Percentiles rank a stretch among this genome's conserved stretches.
Evolutionary conservation across 2,888 invertebrate species (phyloP).

Genomic region (Rhorus exstirpatorius): DNA sequence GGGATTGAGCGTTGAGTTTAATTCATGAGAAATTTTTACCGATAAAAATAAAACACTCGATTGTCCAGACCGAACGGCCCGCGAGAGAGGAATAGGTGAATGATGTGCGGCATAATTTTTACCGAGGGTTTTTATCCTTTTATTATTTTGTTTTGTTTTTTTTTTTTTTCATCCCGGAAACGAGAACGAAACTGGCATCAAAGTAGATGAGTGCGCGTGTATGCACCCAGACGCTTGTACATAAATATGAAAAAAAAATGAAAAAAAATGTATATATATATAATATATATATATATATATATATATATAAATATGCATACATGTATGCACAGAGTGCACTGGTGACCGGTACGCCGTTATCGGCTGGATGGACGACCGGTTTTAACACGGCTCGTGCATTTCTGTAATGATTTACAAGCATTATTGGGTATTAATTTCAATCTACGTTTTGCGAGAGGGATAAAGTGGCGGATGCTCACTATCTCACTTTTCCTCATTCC

Average conservation of each 20-base stretch:
- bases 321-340: constrained; percentile 26
- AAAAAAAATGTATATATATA: constrained; percentile 7
- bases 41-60: constrained; percentile 59
- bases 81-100: constrained; percentile 44
- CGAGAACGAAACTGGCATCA: constrained; percentile 50
- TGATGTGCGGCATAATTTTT: constrained; percentile 66
- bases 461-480: constrained; percentile 73
- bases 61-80: constrained; percentile 37
- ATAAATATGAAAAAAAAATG: no score
- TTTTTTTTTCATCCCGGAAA: constrained; percentile 41
- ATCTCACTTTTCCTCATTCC: constrained; percentile 63
- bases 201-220: constrained; percentile 42
- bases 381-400: constrained; percentile 82
- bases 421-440: constrained; percentile 86
- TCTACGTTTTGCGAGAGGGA: constrained; percentile 80
- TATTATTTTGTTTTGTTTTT: no score
- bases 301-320: constrained; percentile 3
- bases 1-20: constrained; percentile 36
- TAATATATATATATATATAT: not conserved
- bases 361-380: constrained; percentile 73
- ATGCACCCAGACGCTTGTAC: constrained; percentile 29
- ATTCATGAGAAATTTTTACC: constrained; percentile 26
- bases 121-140: constrained; percentile 15
- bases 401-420: constrained; percentile 85
- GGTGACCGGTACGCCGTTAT: constrained; percentile 62